These are phyloP conservation scores for Paguma larvata DNA, from an alignment of 2,797 vertebrate genomes.

Conservation along the genomic window DNA sequence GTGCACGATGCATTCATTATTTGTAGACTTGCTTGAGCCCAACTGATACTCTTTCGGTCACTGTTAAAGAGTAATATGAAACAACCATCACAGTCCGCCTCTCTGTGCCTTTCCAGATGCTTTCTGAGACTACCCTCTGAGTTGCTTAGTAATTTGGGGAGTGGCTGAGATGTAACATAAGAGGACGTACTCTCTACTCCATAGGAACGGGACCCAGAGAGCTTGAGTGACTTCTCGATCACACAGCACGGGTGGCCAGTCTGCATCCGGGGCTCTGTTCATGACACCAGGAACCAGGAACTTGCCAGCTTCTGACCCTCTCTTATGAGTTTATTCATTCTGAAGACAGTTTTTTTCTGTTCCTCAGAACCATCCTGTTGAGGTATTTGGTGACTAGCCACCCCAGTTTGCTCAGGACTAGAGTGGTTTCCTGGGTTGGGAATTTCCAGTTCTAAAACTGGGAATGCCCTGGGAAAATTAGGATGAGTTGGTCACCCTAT, in stretches of 20 bases:
- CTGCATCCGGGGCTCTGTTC: not conserved
- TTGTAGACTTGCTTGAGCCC: not conserved
- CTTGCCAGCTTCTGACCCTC: not conserved
- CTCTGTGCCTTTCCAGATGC: not conserved
- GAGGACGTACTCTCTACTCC: not conserved
- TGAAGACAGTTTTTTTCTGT: not conserved
- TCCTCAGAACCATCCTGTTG: not conserved
- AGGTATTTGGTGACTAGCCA: not conserved
- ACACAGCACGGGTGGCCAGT: not conserved
- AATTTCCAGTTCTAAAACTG: not conserved
- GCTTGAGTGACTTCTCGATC: not conserved
- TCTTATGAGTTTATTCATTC: not conserved
- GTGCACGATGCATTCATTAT: rapidly evolving
- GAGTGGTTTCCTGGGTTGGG: not conserved
- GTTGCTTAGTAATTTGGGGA: too few species aligned
- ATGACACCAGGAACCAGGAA: not conserved
- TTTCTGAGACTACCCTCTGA: not conserved
- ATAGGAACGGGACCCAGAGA: not conserved
- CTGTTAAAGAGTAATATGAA: not conserved
- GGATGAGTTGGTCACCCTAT: rapidly evolving
- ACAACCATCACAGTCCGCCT: too few species aligned
- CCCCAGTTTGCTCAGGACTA: not conserved
- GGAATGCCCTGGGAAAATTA: not conserved
- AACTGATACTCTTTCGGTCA: not conserved
- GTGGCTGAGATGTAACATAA: not conserved